phyloP scores from a whole-genome alignment of 1,140 invertebrate species.

The Drosophila miranda region DNA sequence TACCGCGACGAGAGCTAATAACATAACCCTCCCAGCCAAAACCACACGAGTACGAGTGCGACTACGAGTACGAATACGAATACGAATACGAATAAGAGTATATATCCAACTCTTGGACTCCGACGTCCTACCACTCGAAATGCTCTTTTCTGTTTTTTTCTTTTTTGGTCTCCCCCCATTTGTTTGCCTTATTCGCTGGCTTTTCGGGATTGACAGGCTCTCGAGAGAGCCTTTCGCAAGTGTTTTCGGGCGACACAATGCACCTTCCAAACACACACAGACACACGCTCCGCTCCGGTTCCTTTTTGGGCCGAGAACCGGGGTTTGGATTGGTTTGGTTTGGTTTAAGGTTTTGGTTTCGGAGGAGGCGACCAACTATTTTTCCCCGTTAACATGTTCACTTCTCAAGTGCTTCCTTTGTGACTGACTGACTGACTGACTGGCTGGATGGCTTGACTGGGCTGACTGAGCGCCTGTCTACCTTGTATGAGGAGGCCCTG shows the following conservation, averaged over 20 bases:
- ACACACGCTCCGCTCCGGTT: conserved; percentile 7
- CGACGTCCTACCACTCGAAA: conserved; percentile 1
- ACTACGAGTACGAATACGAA: not conserved
- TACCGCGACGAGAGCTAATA: conserved; percentile 44
- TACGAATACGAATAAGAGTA: conserved; percentile 1
- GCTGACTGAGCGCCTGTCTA: conserved; percentile 62
- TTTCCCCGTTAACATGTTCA: conserved; percentile 74
- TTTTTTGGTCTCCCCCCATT: conserved; percentile 8
- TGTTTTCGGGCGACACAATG: conserved; percentile 69
- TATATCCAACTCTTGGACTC: conserved; percentile 5
- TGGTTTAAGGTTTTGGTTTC: conserved; percentile 33
- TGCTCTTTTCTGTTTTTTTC: conserved; percentile 20
- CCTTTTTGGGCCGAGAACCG: conserved; percentile 11
- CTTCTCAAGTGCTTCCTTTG: conserved; percentile 73
- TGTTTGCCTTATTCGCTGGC: conserved; percentile 17
- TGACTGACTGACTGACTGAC: conserved; percentile 44
- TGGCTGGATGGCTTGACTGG: conserved; percentile 5
- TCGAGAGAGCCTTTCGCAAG: conserved; percentile 62
- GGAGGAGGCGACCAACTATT: conserved; percentile 73
- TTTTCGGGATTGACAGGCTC: conserved; percentile 64
- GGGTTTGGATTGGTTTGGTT: conserved; percentile 17
- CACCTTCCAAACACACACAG: conserved; percentile 19
- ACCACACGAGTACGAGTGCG: not conserved
- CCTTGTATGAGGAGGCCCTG: conserved; percentile 61
- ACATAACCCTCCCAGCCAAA: conserved; percentile 15